Conservation (phyloP, 2,888 invertebrate genomes). For the Sinhomidia bicolor region DNA sequence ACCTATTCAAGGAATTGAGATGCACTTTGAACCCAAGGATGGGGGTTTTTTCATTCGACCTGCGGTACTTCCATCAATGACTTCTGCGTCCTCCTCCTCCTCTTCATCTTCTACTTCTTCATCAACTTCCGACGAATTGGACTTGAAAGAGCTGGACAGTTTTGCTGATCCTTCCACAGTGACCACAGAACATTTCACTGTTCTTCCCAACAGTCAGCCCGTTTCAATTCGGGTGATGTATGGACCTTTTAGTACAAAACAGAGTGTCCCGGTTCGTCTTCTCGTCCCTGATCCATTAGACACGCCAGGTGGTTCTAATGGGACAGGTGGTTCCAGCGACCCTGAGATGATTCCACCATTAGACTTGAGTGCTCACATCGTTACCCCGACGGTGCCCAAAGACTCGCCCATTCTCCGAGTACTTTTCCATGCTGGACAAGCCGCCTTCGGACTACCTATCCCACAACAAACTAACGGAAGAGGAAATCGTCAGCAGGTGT, state of each 20-base stretch:
- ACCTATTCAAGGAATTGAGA: slow-evolving; percentile 84
- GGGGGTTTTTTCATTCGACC: slow-evolving; percentile 90
- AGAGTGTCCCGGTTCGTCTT: slow-evolving; percentile 94
- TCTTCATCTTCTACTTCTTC: slow-evolving; percentile 82
- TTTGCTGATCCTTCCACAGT: slow-evolving; percentile 81
- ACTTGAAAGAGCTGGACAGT: slow-evolving; percentile 72
- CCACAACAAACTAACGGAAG: slow-evolving; percentile 75
- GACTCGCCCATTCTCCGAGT: slow-evolving; percentile 96
- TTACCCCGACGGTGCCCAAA: slow-evolving; percentile 91
- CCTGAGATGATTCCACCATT: slow-evolving; percentile 82
- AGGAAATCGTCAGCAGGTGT: slow-evolving; percentile 87
- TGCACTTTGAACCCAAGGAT: slow-evolving; percentile 95
- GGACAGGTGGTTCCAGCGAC: slow-evolving; percentile 77
- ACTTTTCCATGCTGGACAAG: slow-evolving; percentile 91
- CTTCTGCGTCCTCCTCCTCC: slow-evolving; percentile 63
- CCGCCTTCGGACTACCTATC: slow-evolving; percentile 82
- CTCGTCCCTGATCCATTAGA: slow-evolving; percentile 91
- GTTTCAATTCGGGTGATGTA: slow-evolving; percentile 95
- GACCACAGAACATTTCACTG: slow-evolving; percentile 93
- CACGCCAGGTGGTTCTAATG: slow-evolving; percentile 82
- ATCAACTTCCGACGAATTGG: slow-evolving; percentile 81
- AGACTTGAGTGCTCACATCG: slow-evolving; percentile 96
- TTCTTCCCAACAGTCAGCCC: slow-evolving; percentile 94
- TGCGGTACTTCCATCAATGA: slow-evolving; percentile 63
- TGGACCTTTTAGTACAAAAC: slow-evolving; percentile 97